phyloP scores from a whole-genome alignment of 2,888 invertebrate genomes.

The Lypha dubia region DNA sequence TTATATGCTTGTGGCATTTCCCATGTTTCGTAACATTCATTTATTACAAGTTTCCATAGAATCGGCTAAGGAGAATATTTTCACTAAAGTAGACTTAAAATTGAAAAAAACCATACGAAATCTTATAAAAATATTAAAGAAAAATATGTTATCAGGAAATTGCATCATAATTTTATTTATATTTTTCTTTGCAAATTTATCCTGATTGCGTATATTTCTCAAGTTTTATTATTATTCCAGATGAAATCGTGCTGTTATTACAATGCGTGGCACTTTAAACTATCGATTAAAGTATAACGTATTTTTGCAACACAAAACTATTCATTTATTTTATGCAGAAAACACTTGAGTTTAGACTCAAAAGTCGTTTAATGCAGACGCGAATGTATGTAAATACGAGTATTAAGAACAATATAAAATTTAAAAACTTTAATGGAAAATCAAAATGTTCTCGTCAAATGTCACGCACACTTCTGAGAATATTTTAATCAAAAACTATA shows the following conservation, averaged over 20 bases:
- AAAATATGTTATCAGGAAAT: too few relatives aligned
- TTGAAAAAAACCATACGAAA: too few relatives aligned
- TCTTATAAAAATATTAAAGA: too few relatives aligned
- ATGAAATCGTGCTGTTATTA: neutral
- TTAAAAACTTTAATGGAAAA: slow-evolving; percentile 48
- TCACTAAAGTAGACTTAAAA: too few relatives aligned
- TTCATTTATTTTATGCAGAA: neutral
- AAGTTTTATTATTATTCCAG: neutral
- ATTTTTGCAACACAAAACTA: neutral
- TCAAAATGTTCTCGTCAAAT: slow-evolving; percentile 46
- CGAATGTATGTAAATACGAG: neutral
- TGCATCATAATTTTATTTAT: too few relatives aligned
- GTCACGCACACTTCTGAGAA: slow-evolving; percentile 50
- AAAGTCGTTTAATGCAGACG: neutral
- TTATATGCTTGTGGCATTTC: too few relatives aligned
- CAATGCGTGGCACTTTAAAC: neutral
- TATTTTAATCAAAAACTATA: slow-evolving; percentile 42
- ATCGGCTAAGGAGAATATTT: too few relatives aligned
- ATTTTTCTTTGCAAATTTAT: neutral
- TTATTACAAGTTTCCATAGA: too few relatives aligned
- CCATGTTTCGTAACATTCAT: too few relatives aligned
- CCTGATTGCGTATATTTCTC: neutral
- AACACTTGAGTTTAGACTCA: neutral
- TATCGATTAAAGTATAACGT: neutral
- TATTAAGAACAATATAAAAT: neutral